phyloP scores from a whole-genome alignment of 2,888 invertebrate species.

The Epistrophe grossulariae region DNA sequence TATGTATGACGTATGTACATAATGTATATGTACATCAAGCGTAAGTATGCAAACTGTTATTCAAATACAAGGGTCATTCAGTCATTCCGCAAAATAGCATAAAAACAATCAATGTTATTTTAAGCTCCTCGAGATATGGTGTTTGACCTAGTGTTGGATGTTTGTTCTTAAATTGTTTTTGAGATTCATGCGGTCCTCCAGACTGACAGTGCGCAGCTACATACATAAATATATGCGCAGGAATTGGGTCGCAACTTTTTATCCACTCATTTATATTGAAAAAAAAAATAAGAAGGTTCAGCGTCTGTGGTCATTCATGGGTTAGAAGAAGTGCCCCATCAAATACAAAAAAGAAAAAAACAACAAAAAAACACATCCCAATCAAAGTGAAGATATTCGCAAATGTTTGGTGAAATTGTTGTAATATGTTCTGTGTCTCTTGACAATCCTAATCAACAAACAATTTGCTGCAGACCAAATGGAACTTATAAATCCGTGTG shows the following conservation, averaged over 20 bases:
- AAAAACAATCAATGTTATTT: conserved; percentile 56
- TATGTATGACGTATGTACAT: too few relatives aligned
- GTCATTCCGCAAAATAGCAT: conserved; percentile 44
- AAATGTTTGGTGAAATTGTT: conserved; percentile 65
- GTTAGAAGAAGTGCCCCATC: conserved; percentile 16
- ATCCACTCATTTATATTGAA: conserved; percentile 8
- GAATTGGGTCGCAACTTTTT: conserved; percentile 62
- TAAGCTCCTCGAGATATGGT: conserved; percentile 43
- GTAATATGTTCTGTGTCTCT: conserved; percentile 54
- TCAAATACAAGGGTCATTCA: conserved; percentile 66
- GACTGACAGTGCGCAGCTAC: conserved; percentile 58
- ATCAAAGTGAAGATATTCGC: conserved; percentile 56
- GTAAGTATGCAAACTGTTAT: conserved; percentile 51
- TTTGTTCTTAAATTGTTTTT: conserved; percentile 63
- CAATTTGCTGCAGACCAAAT: conserved; percentile 56
- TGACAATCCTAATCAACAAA: conserved; percentile 71
- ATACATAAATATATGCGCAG: conserved; percentile 46
- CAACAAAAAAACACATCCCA: conserved; percentile 28
- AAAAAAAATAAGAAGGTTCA: conserved; percentile 20
- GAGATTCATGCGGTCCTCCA: conserved; percentile 68
- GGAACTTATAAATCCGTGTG: conserved; percentile 57
- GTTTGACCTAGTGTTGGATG: conserved; percentile 69
- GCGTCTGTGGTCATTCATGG: conserved; percentile 12
- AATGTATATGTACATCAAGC: not conserved
- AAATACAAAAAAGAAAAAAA: conserved; percentile 25